Conservation (phyloP, 1,140 invertebrate genomes). For the Sinonovacula constricta region DNA sequence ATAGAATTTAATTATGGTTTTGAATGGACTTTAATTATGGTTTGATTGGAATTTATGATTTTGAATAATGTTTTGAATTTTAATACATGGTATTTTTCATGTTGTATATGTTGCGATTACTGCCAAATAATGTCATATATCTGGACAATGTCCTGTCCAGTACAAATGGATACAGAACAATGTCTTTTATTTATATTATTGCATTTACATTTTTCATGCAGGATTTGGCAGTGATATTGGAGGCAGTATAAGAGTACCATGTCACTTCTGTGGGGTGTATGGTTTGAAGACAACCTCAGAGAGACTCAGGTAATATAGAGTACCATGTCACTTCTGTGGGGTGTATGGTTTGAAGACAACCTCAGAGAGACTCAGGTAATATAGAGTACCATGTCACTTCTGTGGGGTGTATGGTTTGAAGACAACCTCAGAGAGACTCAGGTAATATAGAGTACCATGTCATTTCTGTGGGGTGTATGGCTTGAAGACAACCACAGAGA, state of each 20-base stretch:
- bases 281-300: constrained; percentile 76
- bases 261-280: constrained; percentile 74
- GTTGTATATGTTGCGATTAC: too few species aligned
- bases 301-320: constrained; percentile 76
- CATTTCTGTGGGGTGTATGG: constrained; percentile 75
- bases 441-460: constrained; percentile 72
- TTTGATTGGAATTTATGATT: too few species aligned
- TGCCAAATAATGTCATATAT: too few species aligned
- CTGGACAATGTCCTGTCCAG: too few species aligned
- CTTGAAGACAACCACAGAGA: constrained; percentile 75
- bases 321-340: constrained; percentile 77
- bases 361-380: constrained; percentile 73
- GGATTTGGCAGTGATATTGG: constrained; percentile 75
- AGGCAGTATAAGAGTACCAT: constrained; percentile 78
- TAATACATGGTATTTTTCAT: too few species aligned
- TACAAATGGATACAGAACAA: too few species aligned
- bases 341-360: constrained; percentile 77
- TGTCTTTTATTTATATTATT: too few species aligned
- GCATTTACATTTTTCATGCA: constrained; percentile 3
- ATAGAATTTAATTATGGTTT: too few species aligned
- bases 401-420: constrained; percentile 78
- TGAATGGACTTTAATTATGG: too few species aligned
- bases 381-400: constrained; percentile 74
- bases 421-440: constrained; percentile 76
- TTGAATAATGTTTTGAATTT: too few species aligned